phyloP scores from a whole-genome alignment of 2,888 invertebrate genomes.

The Acanthacorydalis orientalis region DNA sequence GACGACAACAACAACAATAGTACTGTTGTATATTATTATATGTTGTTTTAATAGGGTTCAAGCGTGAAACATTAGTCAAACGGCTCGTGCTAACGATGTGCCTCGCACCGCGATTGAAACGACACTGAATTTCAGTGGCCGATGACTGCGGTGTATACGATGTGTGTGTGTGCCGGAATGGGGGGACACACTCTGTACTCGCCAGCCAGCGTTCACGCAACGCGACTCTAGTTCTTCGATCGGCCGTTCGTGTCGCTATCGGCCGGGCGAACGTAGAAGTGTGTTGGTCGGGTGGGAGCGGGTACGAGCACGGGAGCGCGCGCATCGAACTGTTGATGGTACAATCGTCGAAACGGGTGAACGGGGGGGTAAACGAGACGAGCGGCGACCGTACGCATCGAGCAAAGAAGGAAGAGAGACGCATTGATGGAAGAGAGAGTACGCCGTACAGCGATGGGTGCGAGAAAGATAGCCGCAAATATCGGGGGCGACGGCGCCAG shows the following conservation, averaged over 20 bases:
- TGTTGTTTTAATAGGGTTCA: too few species aligned
- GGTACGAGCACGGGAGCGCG: background rate
- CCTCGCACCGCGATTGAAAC: background rate
- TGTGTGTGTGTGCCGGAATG: background rate
- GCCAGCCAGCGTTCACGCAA: background rate
- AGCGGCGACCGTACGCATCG: too few species aligned
- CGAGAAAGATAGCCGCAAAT: too few species aligned
- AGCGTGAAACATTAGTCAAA: background rate
- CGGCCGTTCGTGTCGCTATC: background rate
- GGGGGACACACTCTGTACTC: background rate
- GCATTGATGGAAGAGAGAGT: too few species aligned
- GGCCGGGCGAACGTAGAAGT: background rate
- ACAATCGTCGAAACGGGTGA: background rate
- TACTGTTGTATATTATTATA: too few species aligned
- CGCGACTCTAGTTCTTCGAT: background rate
- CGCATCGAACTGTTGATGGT: background rate
- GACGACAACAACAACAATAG: too few species aligned
- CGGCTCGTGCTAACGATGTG: background rate
- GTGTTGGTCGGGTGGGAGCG: background rate
- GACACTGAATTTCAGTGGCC: background rate
- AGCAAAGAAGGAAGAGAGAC: too few species aligned
- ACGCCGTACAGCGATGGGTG: too few species aligned
- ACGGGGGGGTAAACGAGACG: too few species aligned
- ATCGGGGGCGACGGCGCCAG: too few species aligned
- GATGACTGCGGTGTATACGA: background rate